Percentiles rank a stretch among this genome's conserved stretches.
Conservation (phyloP, 1,140 invertebrate genomes). For the Teleogryllus occipitalis region DNA sequence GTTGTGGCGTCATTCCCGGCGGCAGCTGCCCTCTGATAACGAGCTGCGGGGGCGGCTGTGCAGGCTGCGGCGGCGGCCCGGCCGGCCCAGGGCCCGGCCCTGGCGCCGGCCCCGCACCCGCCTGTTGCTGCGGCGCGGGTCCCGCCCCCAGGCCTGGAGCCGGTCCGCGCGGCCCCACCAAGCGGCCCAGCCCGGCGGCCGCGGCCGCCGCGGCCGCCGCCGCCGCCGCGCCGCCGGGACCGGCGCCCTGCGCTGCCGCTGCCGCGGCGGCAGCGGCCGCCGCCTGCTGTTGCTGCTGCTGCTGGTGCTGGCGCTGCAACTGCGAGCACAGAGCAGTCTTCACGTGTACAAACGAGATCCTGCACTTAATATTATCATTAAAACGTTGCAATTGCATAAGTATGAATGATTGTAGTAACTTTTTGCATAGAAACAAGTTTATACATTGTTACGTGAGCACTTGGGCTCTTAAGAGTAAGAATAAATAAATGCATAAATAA, state of each 20-base stretch:
- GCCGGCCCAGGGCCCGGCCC: not conserved
- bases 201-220: not conserved
- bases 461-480: too few species aligned
- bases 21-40: slow-evolving; percentile 44
- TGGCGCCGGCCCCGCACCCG: not conserved
- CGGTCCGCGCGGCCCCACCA: slow-evolving; percentile 41
- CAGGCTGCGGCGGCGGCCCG: slow-evolving; percentile 12
- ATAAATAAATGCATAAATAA: too few species aligned
- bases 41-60: slow-evolving; percentile 19
- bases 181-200: slow-evolving; percentile 41
- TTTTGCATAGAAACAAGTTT: too few species aligned
- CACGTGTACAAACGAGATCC: not conserved
- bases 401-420: too few species aligned
- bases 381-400: too few species aligned
- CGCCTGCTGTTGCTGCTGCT: slow-evolving; percentile 41
- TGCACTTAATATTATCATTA: not conserved
- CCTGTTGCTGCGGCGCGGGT: slow-evolving; percentile 5
- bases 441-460: too few species aligned
- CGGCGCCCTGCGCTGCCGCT: not conserved
- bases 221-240: not conserved
- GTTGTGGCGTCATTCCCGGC: slow-evolving; percentile 50
- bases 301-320: slow-evolving; percentile 40
- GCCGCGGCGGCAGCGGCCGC: slow-evolving; percentile 20
- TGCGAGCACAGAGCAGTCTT: slow-evolving; percentile 18
- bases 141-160: slow-evolving; percentile 20